These are phyloP conservation scores for Chironomus tentans DNA, from an alignment of 2,888 invertebrate genomes.

Conservation along the genomic window DNA sequence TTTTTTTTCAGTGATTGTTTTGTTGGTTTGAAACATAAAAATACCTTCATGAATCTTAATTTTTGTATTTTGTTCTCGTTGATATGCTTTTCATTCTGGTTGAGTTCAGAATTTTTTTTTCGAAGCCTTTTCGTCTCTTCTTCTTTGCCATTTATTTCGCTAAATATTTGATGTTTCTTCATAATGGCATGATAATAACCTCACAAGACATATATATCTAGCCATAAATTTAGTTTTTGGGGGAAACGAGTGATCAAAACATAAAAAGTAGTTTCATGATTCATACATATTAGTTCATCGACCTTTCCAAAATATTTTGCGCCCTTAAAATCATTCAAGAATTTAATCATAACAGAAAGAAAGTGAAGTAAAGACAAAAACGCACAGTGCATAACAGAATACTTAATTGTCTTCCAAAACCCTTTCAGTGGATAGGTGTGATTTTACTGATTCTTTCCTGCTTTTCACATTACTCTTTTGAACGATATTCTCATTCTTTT, in stretches of 20 bases:
- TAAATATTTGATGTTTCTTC: neutral
- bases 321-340: neutral
- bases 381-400: neutral
- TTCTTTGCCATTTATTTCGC: neutral
- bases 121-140: neutral
- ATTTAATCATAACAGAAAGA: neutral
- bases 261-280: too few species aligned
- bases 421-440: neutral
- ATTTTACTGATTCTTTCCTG: neutral
- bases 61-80: neutral
- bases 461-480: neutral
- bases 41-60: constrained; percentile 19
- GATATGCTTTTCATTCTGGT: neutral
- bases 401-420: neutral
- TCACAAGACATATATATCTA: neutral
- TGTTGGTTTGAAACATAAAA: constrained; percentile 6
- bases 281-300: neutral
- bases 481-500: neutral
- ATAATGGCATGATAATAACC: neutral
- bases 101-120: neutral
- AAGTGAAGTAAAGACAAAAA: neutral
- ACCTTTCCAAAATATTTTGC: neutral
- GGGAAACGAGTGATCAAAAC: neutral
- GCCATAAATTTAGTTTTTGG: neutral
- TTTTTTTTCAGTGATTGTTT: neutral